Evolutionary conservation across 2,113 vertebrate species (phyloP).

Genomic region (Monarcha castaneiventris): DNA sequence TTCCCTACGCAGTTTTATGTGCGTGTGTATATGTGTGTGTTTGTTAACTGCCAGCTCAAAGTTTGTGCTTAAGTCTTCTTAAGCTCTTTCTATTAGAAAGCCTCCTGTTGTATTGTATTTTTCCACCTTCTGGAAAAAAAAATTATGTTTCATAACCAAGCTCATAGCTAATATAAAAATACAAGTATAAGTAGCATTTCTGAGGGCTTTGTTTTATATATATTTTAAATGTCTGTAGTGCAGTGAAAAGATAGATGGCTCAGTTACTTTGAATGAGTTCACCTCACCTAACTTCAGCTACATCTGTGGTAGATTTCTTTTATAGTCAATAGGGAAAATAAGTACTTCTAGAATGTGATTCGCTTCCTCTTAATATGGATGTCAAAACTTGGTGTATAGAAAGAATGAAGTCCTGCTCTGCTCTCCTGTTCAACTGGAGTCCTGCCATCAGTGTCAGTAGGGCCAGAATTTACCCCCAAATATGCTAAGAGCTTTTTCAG

Average conservation of each 20-base stretch:
- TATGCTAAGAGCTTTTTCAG: conserved; percentile 9
- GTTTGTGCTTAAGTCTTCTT: not conserved
- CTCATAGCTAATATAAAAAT: not conserved
- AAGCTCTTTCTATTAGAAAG: not conserved
- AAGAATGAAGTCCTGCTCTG: conserved; percentile 1
- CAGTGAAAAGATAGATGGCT: not conserved
- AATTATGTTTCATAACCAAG: not conserved
- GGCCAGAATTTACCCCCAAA: conserved; percentile 18
- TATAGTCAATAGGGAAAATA: not conserved
- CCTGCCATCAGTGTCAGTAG: not conserved
- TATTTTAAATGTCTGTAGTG: not conserved
- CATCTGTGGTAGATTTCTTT: not conserved
- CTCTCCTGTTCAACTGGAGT: conserved; percentile 6
- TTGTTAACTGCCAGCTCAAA: not conserved
- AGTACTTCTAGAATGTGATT: not conserved
- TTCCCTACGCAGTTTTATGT: not conserved
- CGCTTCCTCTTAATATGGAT: conserved; percentile 13
- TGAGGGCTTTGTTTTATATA: not conserved
- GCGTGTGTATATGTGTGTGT: too few relatives aligned
- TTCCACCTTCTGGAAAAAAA: not conserved
- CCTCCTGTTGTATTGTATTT: not conserved
- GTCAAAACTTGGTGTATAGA: not conserved
- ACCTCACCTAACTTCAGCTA: conserved; percentile 11
- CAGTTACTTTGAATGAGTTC: not conserved
- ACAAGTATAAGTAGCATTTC: not conserved